Base-by-base conservation (phyloP, 2,113 vertebrate genomes). In the Pantherophis guttatus region DNA sequence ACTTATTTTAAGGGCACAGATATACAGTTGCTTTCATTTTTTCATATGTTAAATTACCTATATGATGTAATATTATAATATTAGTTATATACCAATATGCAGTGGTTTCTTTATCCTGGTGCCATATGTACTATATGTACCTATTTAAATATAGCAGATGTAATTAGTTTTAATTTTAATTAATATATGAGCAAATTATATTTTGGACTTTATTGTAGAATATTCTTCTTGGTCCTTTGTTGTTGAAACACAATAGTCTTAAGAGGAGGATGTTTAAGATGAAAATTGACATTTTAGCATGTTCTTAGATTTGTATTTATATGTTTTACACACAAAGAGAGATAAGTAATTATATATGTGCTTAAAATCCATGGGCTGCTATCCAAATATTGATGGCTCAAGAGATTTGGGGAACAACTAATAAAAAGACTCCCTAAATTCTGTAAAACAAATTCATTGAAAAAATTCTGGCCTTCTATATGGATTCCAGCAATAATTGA, bases 101-200 rank as follows among this genome's bases (percentile, higher is more conserved):
- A 81, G 44, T 8, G 17, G 2, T 39, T 81, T 81, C 75, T 81
- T 44, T 21, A 9, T 8, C 8, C 0, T 81, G 8, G 7, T 44
- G 75, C 19, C 33, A 17, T 70, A 70, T 70, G 62, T 33, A 70
- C 13, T 65, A 24, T 62, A 65, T 65, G 24, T 62, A 26, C 29
- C 1, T 65, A 65, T 70, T 70, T n/a, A 70, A 33, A 70, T 70
- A 8, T 81, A 81, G 75, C 8, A 44, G 24, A 70, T 52, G 95
- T 88, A 94, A 95, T 88, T 52, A 62, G 48, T 21, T 48, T 17
- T 57, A 89, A 62, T 48, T 24, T 26, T 62, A 62, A 90, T 48
- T 87, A 88, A 90, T 81, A 92, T 90, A 52, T 70, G 81, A 91
- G 65, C 92, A 12, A 12, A n/a, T 58, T 57, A 39, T 89, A 19